Evolutionary conservation across 2,113 vertebrate genomes (phyloP).

Genomic region (Sphyrna mokarran): DNA sequence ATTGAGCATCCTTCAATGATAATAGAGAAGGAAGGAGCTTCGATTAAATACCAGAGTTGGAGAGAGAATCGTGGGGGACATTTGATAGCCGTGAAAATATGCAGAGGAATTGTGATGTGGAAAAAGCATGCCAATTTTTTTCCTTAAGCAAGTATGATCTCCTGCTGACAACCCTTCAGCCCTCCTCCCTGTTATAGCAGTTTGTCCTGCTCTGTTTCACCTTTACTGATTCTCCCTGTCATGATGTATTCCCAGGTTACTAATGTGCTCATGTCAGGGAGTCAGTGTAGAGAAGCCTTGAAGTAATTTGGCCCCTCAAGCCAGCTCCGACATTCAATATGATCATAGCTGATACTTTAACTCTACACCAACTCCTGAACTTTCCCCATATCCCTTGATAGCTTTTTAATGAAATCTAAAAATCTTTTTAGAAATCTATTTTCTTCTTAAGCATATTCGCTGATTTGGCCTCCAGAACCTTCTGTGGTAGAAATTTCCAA

Average conservation of each 20-base stretch:
- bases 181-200: not conserved
- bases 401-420: no score
- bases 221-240: not conserved
- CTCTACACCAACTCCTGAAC: no score
- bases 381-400: no score
- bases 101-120: not conserved
- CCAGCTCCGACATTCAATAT: no score
- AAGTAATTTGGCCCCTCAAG: no score
- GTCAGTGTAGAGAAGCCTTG: no score
- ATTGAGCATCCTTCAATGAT: not conserved
- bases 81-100: not conserved
- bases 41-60: not conserved
- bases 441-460: no score
- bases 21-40: not conserved
- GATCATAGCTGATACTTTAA: no score
- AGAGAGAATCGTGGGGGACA: not conserved
- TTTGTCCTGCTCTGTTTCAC: not conserved
- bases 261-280: no score
- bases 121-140: not conserved
- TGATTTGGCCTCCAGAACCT: no score
- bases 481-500: no score
- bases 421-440: no score
- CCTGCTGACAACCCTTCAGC: not conserved
- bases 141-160: not conserved
- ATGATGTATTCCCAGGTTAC: not conserved